Evolutionary conservation across 37 sponge, comb jelly and placozoan genomes (phyloP).

Genomic region (Geodia barretti): DNA sequence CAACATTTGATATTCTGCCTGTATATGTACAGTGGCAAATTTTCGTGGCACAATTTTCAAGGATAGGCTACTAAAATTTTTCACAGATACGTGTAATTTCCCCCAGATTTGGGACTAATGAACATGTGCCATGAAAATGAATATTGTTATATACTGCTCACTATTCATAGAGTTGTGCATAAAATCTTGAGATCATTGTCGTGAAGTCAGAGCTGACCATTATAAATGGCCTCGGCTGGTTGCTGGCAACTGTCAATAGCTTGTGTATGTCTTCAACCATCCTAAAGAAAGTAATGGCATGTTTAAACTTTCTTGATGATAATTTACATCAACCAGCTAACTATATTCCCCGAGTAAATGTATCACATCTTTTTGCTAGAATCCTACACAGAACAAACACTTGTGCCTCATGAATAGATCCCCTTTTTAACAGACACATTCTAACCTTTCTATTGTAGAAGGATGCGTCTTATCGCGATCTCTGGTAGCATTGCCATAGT

Average conservation of each 20-base stretch:
- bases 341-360: no score
- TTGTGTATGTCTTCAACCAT: slow-evolving; percentile 64
- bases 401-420: no score
- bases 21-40: no score
- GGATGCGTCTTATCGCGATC: slow-evolving; percentile 42
- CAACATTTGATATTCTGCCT: no score
- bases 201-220: slow-evolving; percentile 60
- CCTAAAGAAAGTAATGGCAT: no score
- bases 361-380: no score
- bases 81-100: neutral
- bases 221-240: slow-evolving; percentile 53
- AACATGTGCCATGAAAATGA: neutral
- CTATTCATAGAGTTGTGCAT: slow-evolving; percentile 69
- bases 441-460: neutral
- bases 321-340: no score
- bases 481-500: slow-evolving; percentile 38
- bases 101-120: neutral
- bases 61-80: neutral
- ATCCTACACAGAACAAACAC: no score
- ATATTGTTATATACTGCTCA: slow-evolving; percentile 16
- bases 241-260: slow-evolving; percentile 22
- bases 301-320: neutral
- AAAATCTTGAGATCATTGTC: slow-evolving; percentile 53
- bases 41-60: no score
- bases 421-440: no score